Evolutionary conservation across 2,888 invertebrate genomes (phyloP).

Genomic region (Parnassius orleans): DNA sequence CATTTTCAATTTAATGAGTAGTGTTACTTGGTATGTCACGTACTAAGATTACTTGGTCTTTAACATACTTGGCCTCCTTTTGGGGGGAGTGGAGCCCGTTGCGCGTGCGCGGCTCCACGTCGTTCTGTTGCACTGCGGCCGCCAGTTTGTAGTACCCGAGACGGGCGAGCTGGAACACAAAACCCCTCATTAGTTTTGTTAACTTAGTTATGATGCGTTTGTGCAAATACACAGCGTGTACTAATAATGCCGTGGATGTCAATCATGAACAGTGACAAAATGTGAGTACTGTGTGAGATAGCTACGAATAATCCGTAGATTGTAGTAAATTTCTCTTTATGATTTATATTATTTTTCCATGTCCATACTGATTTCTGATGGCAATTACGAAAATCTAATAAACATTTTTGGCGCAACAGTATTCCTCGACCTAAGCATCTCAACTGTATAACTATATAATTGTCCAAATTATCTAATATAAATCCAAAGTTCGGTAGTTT

Average conservation of each 20-base stretch:
- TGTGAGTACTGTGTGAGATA: conserved; percentile 4
- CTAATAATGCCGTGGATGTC: conserved; percentile 20
- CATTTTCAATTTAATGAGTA: too few species aligned
- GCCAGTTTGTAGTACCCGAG: conserved; percentile 84
- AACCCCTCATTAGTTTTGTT: conserved; percentile 12
- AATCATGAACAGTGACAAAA: conserved; percentile 20
- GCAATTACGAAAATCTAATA: too few species aligned
- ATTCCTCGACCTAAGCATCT: too few species aligned
- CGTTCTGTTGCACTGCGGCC: conserved; percentile 67
- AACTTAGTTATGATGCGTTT: neutral
- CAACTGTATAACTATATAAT: too few species aligned
- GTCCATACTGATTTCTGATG: too few species aligned
- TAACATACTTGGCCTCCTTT: conserved; percentile 62
- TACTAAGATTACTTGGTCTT: neutral
- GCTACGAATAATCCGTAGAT: neutral
- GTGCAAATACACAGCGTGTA: neutral
- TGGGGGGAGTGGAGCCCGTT: conserved; percentile 68
- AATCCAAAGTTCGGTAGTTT: too few species aligned
- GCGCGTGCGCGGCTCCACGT: conserved; percentile 65
- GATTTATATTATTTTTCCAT: too few species aligned
- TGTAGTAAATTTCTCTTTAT: too few species aligned
- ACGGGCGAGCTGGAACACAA: conserved; percentile 80
- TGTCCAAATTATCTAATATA: too few species aligned
- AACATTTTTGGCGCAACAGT: too few species aligned
- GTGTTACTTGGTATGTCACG: too few species aligned